A percentile compares a stretch with the other conserved stretches of the same genome.
Evolutionary conservation across 2,797 vertebrate species (phyloP).

Genomic region (Sternarchorhynchus goeldii): DNA sequence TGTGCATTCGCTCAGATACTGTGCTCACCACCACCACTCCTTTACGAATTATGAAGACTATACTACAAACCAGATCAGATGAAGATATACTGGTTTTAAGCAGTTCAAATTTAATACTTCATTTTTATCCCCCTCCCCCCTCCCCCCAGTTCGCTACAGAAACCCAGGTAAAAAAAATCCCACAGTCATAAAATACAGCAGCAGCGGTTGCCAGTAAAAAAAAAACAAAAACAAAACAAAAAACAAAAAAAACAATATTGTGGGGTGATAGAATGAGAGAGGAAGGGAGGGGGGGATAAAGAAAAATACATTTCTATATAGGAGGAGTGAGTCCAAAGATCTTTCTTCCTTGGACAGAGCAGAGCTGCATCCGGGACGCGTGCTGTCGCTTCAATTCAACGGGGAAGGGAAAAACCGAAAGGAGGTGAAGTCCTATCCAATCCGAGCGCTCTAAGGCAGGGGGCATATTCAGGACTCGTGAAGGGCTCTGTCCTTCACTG

Average conservation of each 20-base stretch:
- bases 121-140: conserved; percentile 79
- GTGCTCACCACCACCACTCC: not conserved
- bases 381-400: conserved; percentile 87
- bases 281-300: conserved; percentile 63
- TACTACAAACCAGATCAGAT: conserved; percentile 19
- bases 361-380: conserved; percentile 71
- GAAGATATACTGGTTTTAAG: conserved; percentile 74
- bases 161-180: conserved; percentile 96
- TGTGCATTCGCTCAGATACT: not conserved
- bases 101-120: conserved; percentile 84
- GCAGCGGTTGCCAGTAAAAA: conserved; percentile 96
- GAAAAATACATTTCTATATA: conserved; percentile 77
- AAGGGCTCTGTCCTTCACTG: conserved; percentile 73
- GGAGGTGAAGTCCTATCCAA: conserved; percentile 78
- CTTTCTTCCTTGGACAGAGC: conserved; percentile 56
- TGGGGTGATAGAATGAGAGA: conserved; percentile 50
- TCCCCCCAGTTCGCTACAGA: conserved; percentile 82
- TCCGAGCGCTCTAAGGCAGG: conserved; percentile 81
- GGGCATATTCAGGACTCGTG: conserved; percentile 71
- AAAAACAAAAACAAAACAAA: conserved; percentile 75
- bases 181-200: conserved; percentile 98
- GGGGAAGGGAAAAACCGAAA: conserved; percentile 58
- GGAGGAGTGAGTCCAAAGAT: conserved; percentile 74
- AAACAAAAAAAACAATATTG: conserved; percentile 53
- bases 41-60: not conserved